A percentile compares a stretch with the other conserved stretches of the same genome.
Evolutionary conservation across 2,113 vertebrate species (phyloP).

Genomic region (Psittacula cyanocephala): DNA sequence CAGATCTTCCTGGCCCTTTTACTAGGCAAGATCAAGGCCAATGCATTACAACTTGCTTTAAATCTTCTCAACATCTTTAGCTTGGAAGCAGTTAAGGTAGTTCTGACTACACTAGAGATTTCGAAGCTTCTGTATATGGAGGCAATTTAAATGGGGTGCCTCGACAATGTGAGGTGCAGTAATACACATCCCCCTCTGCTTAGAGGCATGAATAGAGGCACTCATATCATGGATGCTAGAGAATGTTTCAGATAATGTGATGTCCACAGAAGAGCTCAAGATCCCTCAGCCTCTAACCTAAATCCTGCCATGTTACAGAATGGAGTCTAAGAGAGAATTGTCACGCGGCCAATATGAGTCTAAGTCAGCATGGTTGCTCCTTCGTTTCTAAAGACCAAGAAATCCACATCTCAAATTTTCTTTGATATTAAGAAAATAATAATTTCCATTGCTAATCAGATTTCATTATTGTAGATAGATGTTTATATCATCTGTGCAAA

Average conservation of each 20-base stretch:
- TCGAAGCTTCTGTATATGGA: background rate
- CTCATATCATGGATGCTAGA: background rate
- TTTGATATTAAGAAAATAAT: background rate
- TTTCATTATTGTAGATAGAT: background rate
- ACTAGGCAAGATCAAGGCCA: background rate
- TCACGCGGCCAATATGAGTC: background rate
- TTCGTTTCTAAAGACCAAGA: background rate
- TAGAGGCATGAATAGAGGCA: background rate
- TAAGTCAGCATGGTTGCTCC: background rate
- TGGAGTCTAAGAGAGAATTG: background rate
- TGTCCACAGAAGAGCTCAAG: background rate
- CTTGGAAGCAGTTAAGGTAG: background rate
- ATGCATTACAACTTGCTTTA: background rate
- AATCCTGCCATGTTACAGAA: accelerated
- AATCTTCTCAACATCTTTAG: background rate
- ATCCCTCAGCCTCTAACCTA: background rate
- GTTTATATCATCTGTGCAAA: background rate
- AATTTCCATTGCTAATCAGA: background rate
- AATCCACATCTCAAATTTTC: background rate
- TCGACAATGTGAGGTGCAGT: background rate
- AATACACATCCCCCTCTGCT: background rate
- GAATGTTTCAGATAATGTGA: background rate
- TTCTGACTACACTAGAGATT: background rate
- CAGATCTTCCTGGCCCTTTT: background rate
- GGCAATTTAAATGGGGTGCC: background rate